Conservation (phyloP, 2,888 invertebrate species). For the Apantesis nais region DNA sequence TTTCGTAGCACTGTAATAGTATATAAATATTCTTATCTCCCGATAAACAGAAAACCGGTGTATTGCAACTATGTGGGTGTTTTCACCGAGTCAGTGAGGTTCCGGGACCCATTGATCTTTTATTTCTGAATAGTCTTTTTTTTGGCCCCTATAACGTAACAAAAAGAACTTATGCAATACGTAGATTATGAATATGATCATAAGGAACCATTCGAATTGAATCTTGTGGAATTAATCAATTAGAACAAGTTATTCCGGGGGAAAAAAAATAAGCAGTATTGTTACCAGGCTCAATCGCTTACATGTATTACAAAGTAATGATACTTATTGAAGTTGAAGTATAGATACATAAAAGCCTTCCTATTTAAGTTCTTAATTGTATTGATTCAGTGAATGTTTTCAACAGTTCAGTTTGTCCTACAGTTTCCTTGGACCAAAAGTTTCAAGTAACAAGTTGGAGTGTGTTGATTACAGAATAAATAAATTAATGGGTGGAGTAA, state of each 20-base stretch:
- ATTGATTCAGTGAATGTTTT: conserved; percentile 36
- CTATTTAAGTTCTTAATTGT: conserved; percentile 42
- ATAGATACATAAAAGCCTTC: conserved; percentile 27
- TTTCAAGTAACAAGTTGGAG: conserved; percentile 20
- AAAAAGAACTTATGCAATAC: too few relatives aligned
- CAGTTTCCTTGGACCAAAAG: conserved; percentile 34
- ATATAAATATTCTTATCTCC: neutral
- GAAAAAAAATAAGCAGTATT: too few relatives aligned
- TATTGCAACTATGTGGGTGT: too few relatives aligned
- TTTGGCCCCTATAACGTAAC: too few relatives aligned
- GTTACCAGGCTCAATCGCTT: neutral
- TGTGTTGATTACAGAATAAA: conserved; percentile 24
- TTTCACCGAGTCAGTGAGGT: too few relatives aligned
- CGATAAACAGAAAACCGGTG: neutral
- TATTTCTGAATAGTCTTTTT: too few relatives aligned
- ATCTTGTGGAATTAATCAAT: too few relatives aligned
- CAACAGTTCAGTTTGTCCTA: conserved; percentile 29
- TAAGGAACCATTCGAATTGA: too few relatives aligned
- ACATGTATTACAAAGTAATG: neutral
- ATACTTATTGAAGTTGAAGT: neutral
- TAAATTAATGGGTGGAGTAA: conserved; percentile 25
- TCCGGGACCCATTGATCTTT: too few relatives aligned
- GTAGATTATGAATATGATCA: too few relatives aligned
- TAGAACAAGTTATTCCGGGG: too few relatives aligned
- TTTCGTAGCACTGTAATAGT: conserved; percentile 19